Evolutionary conservation across 2,797 vertebrate species (phyloP).

Genomic region (Etheostoma perlongum): DNA sequence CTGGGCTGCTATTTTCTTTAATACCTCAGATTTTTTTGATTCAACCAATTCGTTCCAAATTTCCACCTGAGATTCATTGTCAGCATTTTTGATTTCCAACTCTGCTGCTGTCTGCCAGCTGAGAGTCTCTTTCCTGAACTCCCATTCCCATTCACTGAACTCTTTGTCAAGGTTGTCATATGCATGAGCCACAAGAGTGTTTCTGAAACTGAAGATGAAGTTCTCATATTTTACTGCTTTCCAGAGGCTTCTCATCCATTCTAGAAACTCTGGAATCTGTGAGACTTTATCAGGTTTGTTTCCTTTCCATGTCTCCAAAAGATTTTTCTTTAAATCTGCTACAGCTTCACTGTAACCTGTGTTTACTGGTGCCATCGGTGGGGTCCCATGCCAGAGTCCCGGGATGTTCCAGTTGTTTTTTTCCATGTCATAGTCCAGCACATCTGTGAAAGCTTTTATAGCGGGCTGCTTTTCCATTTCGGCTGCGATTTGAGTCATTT

Average conservation of each 20-base stretch:
- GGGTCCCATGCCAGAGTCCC: conserved; percentile 84
- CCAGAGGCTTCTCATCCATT: conserved; percentile 83
- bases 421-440: conserved; percentile 76
- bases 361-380: conserved; percentile 87
- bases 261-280: conserved; percentile 78
- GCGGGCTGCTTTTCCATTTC: conserved; percentile 63
- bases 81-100: no score
- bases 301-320: conserved; percentile 70
- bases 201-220: conserved; percentile 83
- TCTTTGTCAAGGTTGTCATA: conserved; percentile 71
- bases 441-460: conserved; percentile 64
- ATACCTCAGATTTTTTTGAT: no score
- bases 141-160: conserved; percentile 75
- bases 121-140: conserved; percentile 62
- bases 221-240: conserved; percentile 77
- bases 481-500: conserved; percentile 74
- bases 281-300: conserved; percentile 30
- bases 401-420: conserved; percentile 85
- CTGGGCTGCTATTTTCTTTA: no score
- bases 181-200: conserved; percentile 75
- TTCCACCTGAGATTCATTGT: no score
- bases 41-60: no score
- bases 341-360: conserved; percentile 82
- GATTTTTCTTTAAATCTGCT: conserved; percentile 77
- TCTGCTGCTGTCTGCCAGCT: conserved; percentile 51